A percentile compares a stretch with the other conserved stretches of the same genome.
Conservation (phyloP, 2,113 vertebrate species). For the Rhinolophus sinicus region DNA sequence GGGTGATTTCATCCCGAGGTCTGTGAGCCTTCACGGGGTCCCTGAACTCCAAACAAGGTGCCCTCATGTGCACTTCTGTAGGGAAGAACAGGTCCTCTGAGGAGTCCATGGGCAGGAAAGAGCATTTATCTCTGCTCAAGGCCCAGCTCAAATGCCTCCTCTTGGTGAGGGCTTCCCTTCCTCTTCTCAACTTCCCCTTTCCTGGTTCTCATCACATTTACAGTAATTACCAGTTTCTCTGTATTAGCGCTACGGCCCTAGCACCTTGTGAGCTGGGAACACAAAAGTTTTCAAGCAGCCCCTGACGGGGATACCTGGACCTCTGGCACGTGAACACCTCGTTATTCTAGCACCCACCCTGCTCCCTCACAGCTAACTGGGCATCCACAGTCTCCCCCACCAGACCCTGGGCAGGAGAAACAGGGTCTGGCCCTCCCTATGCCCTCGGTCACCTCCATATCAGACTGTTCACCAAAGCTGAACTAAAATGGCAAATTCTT, state of each 20-base stretch:
- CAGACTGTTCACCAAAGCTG: fast-evolving
- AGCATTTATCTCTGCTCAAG: fast-evolving
- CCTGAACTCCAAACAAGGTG: fast-evolving
- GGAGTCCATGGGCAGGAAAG: neutral
- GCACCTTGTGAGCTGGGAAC: fast-evolving
- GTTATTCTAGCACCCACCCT: neutral
- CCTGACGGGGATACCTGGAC: too few relatives aligned
- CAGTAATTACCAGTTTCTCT: fast-evolving
- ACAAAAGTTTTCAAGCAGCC: fast-evolving
- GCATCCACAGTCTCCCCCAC: fast-evolving
- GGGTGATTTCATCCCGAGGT: neutral
- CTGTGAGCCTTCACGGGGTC: neutral
- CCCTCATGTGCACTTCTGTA: neutral
- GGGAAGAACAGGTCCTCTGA: fast-evolving
- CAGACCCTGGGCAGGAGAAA: too few relatives aligned
- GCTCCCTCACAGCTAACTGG: fast-evolving
- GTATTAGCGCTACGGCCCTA: fast-evolving
- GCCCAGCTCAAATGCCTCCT: neutral
- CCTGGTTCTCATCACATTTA: neutral
- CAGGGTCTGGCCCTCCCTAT: fast-evolving
- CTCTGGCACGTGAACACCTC: neutral
- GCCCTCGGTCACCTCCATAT: fast-evolving
- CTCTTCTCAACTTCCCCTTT: conserved; percentile 32
- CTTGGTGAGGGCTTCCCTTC: neutral
- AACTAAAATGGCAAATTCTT: neutral